Evolutionary conservation across 2,888 invertebrate species (phyloP).

Genomic region (Drosophila atripex): DNA sequence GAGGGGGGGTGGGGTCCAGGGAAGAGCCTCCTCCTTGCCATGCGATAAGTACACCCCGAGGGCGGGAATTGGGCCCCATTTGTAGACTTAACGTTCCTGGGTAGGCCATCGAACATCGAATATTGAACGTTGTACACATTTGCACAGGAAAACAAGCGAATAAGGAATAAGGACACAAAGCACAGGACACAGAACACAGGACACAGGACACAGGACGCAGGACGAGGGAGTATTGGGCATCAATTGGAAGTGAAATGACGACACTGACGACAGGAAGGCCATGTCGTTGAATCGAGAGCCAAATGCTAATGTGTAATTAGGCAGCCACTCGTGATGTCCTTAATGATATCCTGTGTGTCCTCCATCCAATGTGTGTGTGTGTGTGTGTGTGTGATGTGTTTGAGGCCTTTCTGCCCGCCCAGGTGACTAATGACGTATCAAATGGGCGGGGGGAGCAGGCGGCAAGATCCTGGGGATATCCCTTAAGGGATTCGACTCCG

Average conservation of each 20-base stretch:
- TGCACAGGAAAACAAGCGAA: not conserved
- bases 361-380: conserved; percentile 6
- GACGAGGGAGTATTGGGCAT: not conserved
- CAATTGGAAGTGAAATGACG: conserved; percentile 7
- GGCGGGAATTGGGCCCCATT: conserved; percentile 18
- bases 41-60: conserved; percentile 12
- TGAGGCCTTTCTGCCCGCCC: conserved; percentile 6
- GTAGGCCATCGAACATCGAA: conserved; percentile 11
- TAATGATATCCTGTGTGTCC: conserved; percentile 58
- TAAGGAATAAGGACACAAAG: not conserved
- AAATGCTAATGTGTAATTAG: conserved; percentile 65
- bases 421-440: conserved; percentile 30
- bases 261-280: conserved; percentile 7
- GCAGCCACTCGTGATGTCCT: conserved; percentile 22
- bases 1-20: not conserved
- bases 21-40: not conserved
- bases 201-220: not conserved
- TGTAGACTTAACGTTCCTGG: conserved; percentile 19
- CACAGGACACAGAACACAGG: not conserved
- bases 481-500: conserved; percentile 3
- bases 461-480: conserved; percentile 8
- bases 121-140: conserved; percentile 1
- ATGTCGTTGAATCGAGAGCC: conserved; percentile 5
- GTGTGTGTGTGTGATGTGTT: conserved; percentile 14
- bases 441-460: conserved; percentile 16